Evolutionary conservation across 2,113 vertebrate species (phyloP).

Genomic region (Ciconia boyciana): DNA sequence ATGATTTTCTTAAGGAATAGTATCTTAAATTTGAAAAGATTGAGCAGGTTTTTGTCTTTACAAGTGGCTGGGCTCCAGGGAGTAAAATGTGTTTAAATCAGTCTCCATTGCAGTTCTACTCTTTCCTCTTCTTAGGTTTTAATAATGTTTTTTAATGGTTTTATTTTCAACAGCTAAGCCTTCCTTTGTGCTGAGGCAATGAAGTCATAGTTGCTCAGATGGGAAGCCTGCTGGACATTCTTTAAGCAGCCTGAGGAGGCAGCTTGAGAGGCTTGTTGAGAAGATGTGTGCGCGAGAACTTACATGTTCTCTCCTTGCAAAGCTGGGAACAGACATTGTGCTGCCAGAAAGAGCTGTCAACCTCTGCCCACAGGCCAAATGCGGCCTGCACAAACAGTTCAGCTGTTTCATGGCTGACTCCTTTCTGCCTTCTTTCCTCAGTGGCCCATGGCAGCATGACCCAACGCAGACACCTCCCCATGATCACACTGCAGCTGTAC

Average conservation of each 20-base stretch:
- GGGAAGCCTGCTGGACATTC: background rate
- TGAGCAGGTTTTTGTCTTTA: background rate
- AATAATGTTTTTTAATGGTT: background rate
- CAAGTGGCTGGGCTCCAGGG: background rate
- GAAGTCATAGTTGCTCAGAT: background rate
- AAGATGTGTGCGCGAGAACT: background rate
- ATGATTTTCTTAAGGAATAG: background rate
- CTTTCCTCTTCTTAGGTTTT: background rate
- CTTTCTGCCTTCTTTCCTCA: background rate
- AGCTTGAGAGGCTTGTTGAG: background rate
- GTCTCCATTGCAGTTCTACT: background rate
- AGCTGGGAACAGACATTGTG: fast-evolving
- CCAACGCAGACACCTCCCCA: fast-evolving
- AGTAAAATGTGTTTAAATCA: background rate
- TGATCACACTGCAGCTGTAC: background rate
- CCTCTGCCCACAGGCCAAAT: background rate
- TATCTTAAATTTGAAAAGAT: background rate
- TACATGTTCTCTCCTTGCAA: background rate
- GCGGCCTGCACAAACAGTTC: background rate
- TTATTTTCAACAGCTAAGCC: background rate
- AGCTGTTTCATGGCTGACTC: background rate
- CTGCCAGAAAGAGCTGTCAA: background rate
- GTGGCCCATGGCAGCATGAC: background rate
- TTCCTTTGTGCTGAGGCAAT: background rate
- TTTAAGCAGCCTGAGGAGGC: background rate